A percentile compares a stretch with the other conserved stretches of the same genome.
phyloP scores from a whole-genome alignment of 2,113 vertebrate genomes.

The Stictonetta naevosa region DNA sequence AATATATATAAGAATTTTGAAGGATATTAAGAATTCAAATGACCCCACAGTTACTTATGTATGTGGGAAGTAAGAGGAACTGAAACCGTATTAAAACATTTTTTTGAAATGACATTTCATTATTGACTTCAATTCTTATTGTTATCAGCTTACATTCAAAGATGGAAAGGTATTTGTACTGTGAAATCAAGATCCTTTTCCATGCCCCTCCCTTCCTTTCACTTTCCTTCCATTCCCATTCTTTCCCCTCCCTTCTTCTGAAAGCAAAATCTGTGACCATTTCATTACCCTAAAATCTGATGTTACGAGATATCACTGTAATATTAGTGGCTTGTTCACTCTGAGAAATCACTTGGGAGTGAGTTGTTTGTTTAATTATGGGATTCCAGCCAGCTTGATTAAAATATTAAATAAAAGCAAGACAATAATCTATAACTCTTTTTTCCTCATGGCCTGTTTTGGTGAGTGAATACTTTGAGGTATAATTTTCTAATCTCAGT shows the following conservation, averaged over 20 bases:
- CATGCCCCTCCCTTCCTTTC: background rate
- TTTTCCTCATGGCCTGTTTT: background rate
- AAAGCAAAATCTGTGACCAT: background rate
- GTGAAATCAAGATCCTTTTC: background rate
- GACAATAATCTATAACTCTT: background rate
- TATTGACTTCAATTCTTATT: background rate
- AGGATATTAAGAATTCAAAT: background rate
- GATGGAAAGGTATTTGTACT: background rate
- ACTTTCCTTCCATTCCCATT: too few species aligned
- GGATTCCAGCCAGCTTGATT: background rate
- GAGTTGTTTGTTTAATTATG: background rate
- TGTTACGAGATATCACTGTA: background rate
- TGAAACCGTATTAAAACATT: background rate
- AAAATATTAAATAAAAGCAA: slow-evolving; percentile 29
- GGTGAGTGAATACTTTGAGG: background rate
- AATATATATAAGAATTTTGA: background rate
- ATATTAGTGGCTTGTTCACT: background rate
- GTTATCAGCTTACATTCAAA: background rate
- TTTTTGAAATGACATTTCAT: background rate
- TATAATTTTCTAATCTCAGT: slow-evolving; percentile 13
- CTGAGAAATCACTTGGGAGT: background rate
- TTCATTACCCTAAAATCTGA: background rate
- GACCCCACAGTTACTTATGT: background rate
- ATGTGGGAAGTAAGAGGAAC: background rate
- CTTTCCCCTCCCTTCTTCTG: background rate